phyloP scores from a whole-genome alignment of 2,113 vertebrate genomes.

The Carassius auratus region DNA sequence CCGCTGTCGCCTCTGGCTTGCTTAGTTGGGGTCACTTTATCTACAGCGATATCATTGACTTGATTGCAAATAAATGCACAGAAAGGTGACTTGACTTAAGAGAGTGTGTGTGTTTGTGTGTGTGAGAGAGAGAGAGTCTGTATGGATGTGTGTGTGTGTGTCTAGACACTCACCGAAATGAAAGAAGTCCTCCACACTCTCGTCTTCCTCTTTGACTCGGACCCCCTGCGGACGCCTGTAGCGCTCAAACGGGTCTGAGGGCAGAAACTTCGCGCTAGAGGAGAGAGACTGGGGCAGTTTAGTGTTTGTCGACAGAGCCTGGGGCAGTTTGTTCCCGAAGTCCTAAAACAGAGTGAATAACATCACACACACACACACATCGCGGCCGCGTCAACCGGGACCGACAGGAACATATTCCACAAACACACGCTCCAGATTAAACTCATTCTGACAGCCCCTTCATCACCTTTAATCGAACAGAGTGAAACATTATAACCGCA shows the following conservation, averaged over 20 bases:
- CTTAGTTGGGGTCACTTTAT: too few species aligned
- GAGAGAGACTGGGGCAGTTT: slow-evolving; percentile 61
- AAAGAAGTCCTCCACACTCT: slow-evolving; percentile 60
- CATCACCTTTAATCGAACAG: not conserved
- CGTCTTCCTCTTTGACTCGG: slow-evolving; percentile 60
- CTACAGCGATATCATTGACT: too few species aligned
- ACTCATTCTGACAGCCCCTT: slow-evolving; percentile 7
- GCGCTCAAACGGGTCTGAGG: slow-evolving; percentile 52
- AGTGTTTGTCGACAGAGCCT: slow-evolving; percentile 41
- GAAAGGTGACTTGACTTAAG: too few species aligned
- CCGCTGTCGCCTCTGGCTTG: too few species aligned
- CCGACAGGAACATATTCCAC: not conserved
- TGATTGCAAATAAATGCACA: too few species aligned
- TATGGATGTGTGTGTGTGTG: too few species aligned
- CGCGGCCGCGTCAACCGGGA: not conserved
- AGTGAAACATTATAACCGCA: not conserved
- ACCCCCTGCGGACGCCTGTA: slow-evolving; percentile 48
- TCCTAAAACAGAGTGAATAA: slow-evolving; percentile 57
- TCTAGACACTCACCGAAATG: slow-evolving; percentile 52
- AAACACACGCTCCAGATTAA: not conserved
- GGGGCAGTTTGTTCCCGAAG: slow-evolving; percentile 61
- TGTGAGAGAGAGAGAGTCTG: too few species aligned
- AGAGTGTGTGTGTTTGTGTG: not conserved
- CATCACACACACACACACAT: slow-evolving; percentile 32
- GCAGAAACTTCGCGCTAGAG: slow-evolving; percentile 55